Conservation (phyloP, 64 coral and sea anemone species). For the Cladopsammia gracilis region DNA sequence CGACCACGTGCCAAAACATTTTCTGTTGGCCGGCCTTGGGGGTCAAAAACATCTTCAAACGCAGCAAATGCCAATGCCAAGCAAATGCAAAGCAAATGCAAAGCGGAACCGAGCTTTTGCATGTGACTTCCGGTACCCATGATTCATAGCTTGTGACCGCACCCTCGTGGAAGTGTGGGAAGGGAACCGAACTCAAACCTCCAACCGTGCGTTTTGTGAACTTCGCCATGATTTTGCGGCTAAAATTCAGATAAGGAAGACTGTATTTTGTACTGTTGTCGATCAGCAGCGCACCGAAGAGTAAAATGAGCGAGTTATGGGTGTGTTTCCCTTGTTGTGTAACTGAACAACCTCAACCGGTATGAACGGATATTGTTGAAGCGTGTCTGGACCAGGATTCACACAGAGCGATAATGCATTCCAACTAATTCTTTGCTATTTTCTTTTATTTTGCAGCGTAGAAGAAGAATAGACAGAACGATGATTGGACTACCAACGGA, state of each 20-base stretch:
- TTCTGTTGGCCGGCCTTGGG: too few species aligned
- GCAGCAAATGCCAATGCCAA: too few species aligned
- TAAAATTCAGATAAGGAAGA: conserved; percentile 9
- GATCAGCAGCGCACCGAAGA: neutral
- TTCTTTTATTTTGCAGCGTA: conserved; percentile 14
- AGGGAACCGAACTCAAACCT: conserved; percentile 14
- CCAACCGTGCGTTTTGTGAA: neutral
- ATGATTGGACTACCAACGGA: conserved; percentile 40
- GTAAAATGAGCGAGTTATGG: conserved; percentile 51
- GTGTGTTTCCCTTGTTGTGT: conserved; percentile 48
- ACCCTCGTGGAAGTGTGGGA: conserved; percentile 62
- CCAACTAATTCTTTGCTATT: neutral
- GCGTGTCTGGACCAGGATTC: neutral
- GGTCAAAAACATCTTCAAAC: too few species aligned
- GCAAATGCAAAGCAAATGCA: neutral
- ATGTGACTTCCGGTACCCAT: conserved; percentile 33
- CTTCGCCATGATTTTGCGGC: conserved; percentile 27
- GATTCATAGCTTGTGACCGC: conserved; percentile 5
- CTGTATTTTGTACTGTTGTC: neutral
- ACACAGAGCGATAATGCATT: neutral
- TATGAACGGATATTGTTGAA: neutral
- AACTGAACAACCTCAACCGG: conserved; percentile 38
- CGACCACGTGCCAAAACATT: too few species aligned
- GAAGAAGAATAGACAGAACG: conserved; percentile 3
- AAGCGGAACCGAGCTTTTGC: neutral